These are phyloP conservation scores for Todiramphus saurophagus DNA, from an alignment of 2,113 vertebrate genomes.

Conservation along the genomic window DNA sequence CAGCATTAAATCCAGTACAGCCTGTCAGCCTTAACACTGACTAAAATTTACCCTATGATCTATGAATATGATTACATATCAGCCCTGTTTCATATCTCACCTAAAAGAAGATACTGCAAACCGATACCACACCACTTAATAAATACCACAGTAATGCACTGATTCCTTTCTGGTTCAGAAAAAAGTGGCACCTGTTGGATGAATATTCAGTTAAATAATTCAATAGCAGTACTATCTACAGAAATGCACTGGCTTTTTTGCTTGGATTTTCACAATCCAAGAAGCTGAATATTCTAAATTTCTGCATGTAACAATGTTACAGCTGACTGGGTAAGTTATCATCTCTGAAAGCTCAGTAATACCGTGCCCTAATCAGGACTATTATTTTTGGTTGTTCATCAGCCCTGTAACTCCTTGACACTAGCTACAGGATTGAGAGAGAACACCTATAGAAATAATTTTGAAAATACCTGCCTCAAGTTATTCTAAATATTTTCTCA, in stretches of 20 bases:
- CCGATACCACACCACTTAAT: conserved; percentile 1
- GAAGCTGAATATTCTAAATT: neutral
- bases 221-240: neutral
- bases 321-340: neutral
- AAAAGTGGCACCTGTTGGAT: neutral
- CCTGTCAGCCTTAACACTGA: neutral
- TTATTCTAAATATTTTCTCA: neutral
- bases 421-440: neutral
- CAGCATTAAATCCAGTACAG: neutral
- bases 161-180: neutral
- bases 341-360: neutral
- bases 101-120: conserved; percentile 4
- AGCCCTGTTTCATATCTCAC: conserved; percentile 38
- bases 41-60: neutral
- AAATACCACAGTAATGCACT: neutral
- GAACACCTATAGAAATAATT: neutral
- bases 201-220: neutral
- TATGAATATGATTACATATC: neutral
- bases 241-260: neutral
- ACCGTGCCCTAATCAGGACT: neutral
- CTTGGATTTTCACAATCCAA: neutral
- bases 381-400: neutral
- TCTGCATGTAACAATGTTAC: neutral
- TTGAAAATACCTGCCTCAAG: neutral
- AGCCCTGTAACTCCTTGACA: neutral